Conservation (phyloP, 2,888 invertebrate genomes). For the Aleiodes alternator region DNA sequence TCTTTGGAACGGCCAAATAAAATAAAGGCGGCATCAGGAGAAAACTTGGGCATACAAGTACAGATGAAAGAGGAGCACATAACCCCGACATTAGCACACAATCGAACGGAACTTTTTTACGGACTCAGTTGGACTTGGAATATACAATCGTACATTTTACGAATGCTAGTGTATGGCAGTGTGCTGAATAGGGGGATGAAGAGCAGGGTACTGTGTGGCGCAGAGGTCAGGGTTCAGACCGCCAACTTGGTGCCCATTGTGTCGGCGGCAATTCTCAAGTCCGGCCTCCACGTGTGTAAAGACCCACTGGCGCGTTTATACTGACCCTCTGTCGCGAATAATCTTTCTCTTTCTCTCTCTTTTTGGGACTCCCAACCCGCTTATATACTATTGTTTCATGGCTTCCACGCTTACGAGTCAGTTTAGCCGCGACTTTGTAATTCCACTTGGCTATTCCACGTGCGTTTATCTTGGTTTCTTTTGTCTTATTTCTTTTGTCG, state of each 20-base stretch:
- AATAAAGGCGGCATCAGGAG: slow-evolving; percentile 43
- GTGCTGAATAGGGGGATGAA: slow-evolving; percentile 45
- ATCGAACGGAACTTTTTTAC: slow-evolving; percentile 67
- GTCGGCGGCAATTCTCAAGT: slow-evolving; percentile 69
- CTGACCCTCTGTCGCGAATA: slow-evolving; percentile 44
- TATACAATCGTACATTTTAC: slow-evolving; percentile 50
- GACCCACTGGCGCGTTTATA: slow-evolving; percentile 13
- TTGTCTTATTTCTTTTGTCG: slow-evolving; percentile 7
- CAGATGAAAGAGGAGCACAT: slow-evolving; percentile 39
- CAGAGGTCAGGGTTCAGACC: slow-evolving; percentile 72
- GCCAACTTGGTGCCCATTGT: slow-evolving; percentile 74
- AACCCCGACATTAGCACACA: slow-evolving; percentile 72
- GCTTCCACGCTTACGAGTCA: slow-evolving; percentile 73
- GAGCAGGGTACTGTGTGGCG: slow-evolving; percentile 49
- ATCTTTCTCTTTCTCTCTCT: slow-evolving; percentile 22
- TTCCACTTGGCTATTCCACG: slow-evolving; percentile 48
- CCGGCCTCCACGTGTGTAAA: slow-evolving; percentile 45
- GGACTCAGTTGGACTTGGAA: slow-evolving; percentile 48
- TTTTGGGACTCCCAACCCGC: slow-evolving; percentile 33
- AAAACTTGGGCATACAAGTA: slow-evolving; percentile 45
- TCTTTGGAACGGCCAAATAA: neutral
- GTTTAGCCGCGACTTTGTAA: slow-evolving; percentile 59
- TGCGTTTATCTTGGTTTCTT: slow-evolving; percentile 41
- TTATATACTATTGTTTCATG: slow-evolving; percentile 68
- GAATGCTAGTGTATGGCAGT: slow-evolving; percentile 45